Conservation (phyloP, 1,140 invertebrate species). For the Venustaconcha ellipsiformis region DNA sequence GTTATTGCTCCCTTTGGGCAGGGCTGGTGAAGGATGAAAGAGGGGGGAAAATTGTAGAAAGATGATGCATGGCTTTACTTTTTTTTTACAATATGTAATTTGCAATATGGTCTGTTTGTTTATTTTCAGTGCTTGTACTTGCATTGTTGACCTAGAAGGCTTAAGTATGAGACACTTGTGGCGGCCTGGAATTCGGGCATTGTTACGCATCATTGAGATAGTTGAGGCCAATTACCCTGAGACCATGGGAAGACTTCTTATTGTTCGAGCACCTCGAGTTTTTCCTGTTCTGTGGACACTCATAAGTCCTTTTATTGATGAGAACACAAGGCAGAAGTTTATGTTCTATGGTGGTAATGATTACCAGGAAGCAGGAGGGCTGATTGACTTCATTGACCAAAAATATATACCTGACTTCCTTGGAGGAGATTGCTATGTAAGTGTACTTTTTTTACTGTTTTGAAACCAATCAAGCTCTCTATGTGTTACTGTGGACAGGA, state of each 20-base stretch:
- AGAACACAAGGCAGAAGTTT: constrained; percentile 94
- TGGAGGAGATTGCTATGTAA: constrained; percentile 88
- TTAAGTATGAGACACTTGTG: constrained; percentile 96
- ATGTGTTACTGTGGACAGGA: neutral
- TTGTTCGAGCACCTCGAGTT: constrained; percentile 75
- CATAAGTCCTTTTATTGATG: constrained; percentile 97
- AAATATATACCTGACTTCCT: constrained; percentile 93
- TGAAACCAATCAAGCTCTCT: neutral
- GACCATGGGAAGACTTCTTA: constrained; percentile 81
- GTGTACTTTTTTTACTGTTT: constrained; percentile 21
- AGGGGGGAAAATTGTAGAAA: too few relatives aligned
- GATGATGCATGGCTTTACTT: neutral
- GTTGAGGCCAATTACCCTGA: constrained; percentile 97
- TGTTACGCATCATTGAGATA: constrained; percentile 94
- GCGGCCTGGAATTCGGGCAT: constrained; percentile 90
- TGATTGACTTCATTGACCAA: constrained; percentile 87
- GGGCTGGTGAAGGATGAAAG: too few relatives aligned
- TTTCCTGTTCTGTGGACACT: constrained; percentile 98
- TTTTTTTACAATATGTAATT: neutral
- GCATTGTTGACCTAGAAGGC: constrained; percentile 93
- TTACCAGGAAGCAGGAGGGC: constrained; percentile 81
- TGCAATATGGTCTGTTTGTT: constrained; percentile 4
- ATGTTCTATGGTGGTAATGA: constrained; percentile 92
- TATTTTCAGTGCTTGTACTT: constrained; percentile 81
- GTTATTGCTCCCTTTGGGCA: too few relatives aligned